Conservation (phyloP, 2,888 invertebrate species). For the Xanthorhoe spadicearia region DNA sequence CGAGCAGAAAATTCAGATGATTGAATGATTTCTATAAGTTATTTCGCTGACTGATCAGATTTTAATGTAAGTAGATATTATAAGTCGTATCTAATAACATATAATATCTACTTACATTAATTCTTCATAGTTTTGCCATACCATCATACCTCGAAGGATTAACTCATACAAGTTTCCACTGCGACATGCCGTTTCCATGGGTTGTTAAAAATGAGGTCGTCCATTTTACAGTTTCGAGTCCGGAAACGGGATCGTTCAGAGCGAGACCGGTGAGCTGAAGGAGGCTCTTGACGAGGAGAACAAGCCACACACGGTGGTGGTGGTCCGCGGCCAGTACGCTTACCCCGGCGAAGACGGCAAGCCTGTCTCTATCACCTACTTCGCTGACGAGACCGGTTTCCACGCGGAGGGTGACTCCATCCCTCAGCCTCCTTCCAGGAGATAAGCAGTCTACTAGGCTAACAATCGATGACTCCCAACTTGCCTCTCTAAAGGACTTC, state of each 20-base stretch:
- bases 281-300: slow-evolving; percentile 82
- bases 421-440: slow-evolving; percentile 78
- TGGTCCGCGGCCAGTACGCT: slow-evolving; percentile 85
- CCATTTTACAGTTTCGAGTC: slow-evolving; percentile 68
- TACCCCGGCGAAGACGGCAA: slow-evolving; percentile 85
- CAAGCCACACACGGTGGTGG: slow-evolving; percentile 82
- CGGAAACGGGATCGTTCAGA: slow-evolving; percentile 79
- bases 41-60: too few relatives aligned
- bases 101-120: too few relatives aligned
- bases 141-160: too few relatives aligned
- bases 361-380: slow-evolving; percentile 79
- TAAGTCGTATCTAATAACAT: too few relatives aligned
- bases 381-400: slow-evolving; percentile 87
- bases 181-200: not conserved
- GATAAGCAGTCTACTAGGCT: slow-evolving; percentile 45
- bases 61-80: too few relatives aligned
- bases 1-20: too few relatives aligned
- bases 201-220: not conserved
- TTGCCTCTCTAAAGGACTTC: slow-evolving; percentile 16
- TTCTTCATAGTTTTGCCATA: too few relatives aligned
- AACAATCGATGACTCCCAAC: not conserved
- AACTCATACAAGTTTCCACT: too few relatives aligned
- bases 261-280: slow-evolving; percentile 80
- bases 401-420: slow-evolving; percentile 86
- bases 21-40: too few relatives aligned